A percentile compares a stretch with the other conserved stretches of the same genome.
Conservation (phyloP, 1,140 invertebrate genomes). For the Oedothorax gibbosus region DNA sequence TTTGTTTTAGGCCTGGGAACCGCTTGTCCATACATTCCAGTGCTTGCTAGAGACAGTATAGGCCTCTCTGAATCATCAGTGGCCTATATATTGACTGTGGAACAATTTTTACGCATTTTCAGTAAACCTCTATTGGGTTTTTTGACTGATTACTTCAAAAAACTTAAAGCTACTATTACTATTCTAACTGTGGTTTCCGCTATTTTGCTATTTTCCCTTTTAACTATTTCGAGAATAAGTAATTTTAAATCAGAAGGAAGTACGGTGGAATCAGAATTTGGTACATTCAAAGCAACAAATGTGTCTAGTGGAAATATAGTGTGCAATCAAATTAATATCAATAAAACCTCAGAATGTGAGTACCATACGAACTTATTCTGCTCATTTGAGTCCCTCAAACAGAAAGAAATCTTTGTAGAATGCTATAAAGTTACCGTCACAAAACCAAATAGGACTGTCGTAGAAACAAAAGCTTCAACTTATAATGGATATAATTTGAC, state of each 20-base stretch:
- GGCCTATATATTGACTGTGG: neutral
- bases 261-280: no score
- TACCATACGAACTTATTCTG: no score
- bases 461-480: no score
- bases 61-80: neutral
- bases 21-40: neutral
- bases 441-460: no score
- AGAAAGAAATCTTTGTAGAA: no score
- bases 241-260: no score
- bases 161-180: neutral
- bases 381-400: no score
- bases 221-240: neutral
- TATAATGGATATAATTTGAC: neutral
- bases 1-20: conserved; percentile 19
- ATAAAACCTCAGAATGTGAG: no score
- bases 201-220: neutral
- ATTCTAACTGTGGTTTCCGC: neutral
- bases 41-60: neutral
- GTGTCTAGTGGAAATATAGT: no score
- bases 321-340: no score
- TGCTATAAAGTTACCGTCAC: no score
- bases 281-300: no score
- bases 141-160: conserved; percentile 30
- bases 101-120: neutral
- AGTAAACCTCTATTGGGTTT: conserved; percentile 3